Base-by-base conservation (phyloP, 2,888 invertebrate genomes). In the Mesorhabditis belari region DNA sequence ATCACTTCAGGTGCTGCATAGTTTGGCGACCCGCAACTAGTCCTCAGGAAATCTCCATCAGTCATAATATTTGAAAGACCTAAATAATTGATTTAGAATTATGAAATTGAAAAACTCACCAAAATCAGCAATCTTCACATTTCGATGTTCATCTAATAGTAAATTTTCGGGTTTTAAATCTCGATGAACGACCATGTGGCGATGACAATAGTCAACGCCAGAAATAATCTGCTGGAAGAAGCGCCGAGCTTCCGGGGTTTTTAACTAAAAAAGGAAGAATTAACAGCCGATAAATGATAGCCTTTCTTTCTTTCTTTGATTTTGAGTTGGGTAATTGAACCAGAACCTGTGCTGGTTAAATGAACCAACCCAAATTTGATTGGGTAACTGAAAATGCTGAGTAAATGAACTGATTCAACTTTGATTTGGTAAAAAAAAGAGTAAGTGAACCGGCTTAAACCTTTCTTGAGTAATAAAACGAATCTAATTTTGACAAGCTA, bases 31-130 rank as follows among this genome's bases (percentile, higher is more conserved):
- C 96, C 96, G 85, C 96, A 98, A 55, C 92, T 93, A 1, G 96
- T 96, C 63, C 94, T 86, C 71, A 96, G 83, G 82, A 98, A 96
- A 82, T 96, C 95, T 49, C 96, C 96, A 83, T 96, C 96, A 86
- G 91, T 90, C 96, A 96, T 98, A 92, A 96, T 96, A 81, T 98
- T 98, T 0, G 94, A 95, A 12, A 98, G 84, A 24, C 94, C 94
- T 86, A 65, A 2, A 69, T 9, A 51, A 51, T 9, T 51, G n/a
- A 6, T 51, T 19, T 17, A 19, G 19, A 51, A 58, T 21, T 17
- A 12, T 66, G 9, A 26, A 19, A 12, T 24, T 24, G 21, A 17
- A 58, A 78, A 76, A 81, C 49, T 19, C 60, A 87, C 88, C 88
- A 82, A 89, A 89, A 81, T 88, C 88, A 62, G 88, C 98, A 75